Conservation (phyloP, 2,888 invertebrate species). For the Ypsolopha sequella region DNA sequence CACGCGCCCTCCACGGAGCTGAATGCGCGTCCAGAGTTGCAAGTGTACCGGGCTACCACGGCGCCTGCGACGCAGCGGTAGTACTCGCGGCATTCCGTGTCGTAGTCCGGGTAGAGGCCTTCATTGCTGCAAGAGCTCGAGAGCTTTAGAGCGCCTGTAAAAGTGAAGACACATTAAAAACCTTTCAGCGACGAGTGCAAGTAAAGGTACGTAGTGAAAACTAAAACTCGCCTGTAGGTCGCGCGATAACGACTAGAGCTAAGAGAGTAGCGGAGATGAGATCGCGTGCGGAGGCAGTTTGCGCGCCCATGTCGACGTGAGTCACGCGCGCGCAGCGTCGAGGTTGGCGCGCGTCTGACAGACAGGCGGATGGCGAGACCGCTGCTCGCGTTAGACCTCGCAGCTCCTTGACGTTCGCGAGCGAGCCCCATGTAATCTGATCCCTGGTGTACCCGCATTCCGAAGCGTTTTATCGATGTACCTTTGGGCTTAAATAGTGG, state of each 20-base stretch:
- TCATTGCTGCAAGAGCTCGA: conserved; percentile 33
- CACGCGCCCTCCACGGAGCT: conserved; percentile 53
- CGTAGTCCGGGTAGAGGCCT: conserved; percentile 57
- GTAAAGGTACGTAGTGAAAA: neutral
- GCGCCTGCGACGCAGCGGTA: conserved; percentile 44
- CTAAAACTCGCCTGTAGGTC: neutral
- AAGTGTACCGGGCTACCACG: conserved; percentile 38
- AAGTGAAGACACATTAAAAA: neutral
- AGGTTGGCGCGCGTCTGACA: conserved; percentile 8
- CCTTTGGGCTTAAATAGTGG: neutral
- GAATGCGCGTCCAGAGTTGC: conserved; percentile 48
- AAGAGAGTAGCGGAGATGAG: neutral
- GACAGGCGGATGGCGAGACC: conserved; percentile 1
- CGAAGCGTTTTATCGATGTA: neutral
- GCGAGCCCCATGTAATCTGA: conserved; percentile 47
- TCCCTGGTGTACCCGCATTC: conserved; percentile 25
- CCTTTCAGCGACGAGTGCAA: neutral
- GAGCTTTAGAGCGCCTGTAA: neutral
- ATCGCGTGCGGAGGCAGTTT: conserved; percentile 12
- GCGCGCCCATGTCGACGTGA: conserved; percentile 3
- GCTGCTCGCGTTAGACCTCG: conserved; percentile 13
- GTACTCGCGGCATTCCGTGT: conserved; percentile 54
- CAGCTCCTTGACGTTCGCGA: conserved; percentile 68
- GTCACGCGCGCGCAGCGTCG: conserved; percentile 12
- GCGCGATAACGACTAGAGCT: neutral